Evolutionary conservation across 2,113 vertebrate species (phyloP), one percentile per base, ranked within the genome.

Genomic region (Prietella phreatophila): DNA sequence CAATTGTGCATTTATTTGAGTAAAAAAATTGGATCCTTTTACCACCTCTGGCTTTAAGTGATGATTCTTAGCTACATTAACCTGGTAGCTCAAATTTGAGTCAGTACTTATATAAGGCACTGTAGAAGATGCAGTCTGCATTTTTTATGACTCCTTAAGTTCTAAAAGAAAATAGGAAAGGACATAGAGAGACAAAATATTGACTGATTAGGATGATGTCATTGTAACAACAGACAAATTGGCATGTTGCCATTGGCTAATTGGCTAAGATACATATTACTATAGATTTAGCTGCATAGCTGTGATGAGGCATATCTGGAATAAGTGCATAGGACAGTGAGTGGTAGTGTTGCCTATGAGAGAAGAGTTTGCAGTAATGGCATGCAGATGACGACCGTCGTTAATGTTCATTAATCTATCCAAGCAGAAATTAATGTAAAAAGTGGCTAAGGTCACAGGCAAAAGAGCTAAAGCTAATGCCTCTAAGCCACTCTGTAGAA

Each of bases 281-380:
- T 65, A 22, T 30, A 50, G 58, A 79, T 63, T 22, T 65, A 53
- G 75, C 58, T 67, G 22, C 27, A 50, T 55, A 55, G 58, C 56
- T 63, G 10, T 14, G 11, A 53, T 55, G 14, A 55, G 25, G 20
- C 33, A 83, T 78, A 33, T 56, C 2, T 55, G 17, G 33, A 89
- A 65, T 58, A 6, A 85, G 58, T 55, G 47, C 13, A 4, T 15
- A n/a, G 61, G 65, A 47, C 55, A 71, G 78, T 76, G 58, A 69
- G 33, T 71, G 55, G 25, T 30, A 15, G 39, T 75, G 55, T 42
- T 58, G 75, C 60, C 63, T 61, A 60, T 75, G 36, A 65, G 73
- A 50, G 53, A 61, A 7, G 25, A 55, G 39, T 47, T 30, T 91
- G 86, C 78, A 63, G 87, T 90, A 92, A 85, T 86, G 87, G 87